A percentile compares a stretch with the other conserved stretches of the same genome.
These are phyloP conservation scores for Hapalemur alaotrensis DNA, from an alignment of 2,797 vertebrate species.

Conservation along the genomic window DNA sequence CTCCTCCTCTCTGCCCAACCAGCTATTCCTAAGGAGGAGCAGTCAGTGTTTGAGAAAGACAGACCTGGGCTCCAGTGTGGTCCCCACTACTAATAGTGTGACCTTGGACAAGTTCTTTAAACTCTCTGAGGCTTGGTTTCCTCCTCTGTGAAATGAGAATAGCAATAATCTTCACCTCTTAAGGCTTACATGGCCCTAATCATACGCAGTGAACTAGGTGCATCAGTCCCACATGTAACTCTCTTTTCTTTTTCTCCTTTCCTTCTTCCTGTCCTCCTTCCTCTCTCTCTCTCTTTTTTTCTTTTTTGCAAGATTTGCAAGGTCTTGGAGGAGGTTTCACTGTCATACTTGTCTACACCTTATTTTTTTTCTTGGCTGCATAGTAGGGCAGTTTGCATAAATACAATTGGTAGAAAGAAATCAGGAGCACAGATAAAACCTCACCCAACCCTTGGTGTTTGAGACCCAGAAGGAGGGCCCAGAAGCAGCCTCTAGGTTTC, in stretches of 20 bases:
- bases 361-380: background rate
- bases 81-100: background rate
- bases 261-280: background rate
- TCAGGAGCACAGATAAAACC: slow-evolving; percentile 38
- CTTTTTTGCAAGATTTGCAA: background rate
- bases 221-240: background rate
- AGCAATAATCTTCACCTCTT: background rate
- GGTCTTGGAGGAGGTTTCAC: slow-evolving; percentile 44
- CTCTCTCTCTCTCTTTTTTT: background rate
- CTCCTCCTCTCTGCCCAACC: background rate
- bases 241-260: background rate
- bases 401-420: slow-evolving; percentile 20
- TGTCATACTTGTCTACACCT: slow-evolving; percentile 24
- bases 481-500: background rate
- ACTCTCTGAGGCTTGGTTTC: background rate
- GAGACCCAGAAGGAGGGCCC: background rate
- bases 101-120: background rate
- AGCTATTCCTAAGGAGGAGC: background rate
- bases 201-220: background rate
- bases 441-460: no score
- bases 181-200: background rate
- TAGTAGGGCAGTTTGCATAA: slow-evolving; percentile 46
- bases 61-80: background rate
- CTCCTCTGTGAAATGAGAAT: background rate
- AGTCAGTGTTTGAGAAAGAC: background rate